Base-by-base conservation (phyloP, 2,888 invertebrate species). In the Polydrusus pterygomalis region DNA sequence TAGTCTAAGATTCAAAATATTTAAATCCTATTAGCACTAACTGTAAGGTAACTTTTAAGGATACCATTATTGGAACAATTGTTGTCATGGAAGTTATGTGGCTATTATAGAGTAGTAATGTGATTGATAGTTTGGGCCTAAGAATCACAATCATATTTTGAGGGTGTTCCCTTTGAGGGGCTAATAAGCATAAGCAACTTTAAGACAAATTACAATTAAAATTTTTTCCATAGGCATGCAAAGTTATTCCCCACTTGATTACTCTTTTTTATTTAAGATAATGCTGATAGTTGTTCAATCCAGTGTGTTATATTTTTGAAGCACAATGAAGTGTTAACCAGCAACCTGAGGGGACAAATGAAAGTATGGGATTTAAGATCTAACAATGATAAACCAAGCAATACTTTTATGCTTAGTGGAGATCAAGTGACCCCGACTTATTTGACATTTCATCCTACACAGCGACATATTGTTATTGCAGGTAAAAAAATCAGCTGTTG, bases 261-360 rank as follows among this genome's bases (percentile, higher is more conserved):
- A 5, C 17, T 17, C 7, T 25, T 20, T 54, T 3, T 56, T 38
- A 17, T 87, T 87, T 20, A 83, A 92, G 91, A 92, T 51, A 91
- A 91, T 77, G 94, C 95, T 0, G 97, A 96, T 84, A 96, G 95
- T 85, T 95, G 95, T 84, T 92, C 95, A 0, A 86, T 97, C 60
- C 92, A 94, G 83, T 92, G 94, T 70, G 91, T 95, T 0, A 91
- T 92, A 80, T 97, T 94, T 86, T 88, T 96, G 18, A 94, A 87
- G 79, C 91, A 92, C 82, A 90, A 90, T 81, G 92, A 96, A 90
- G 90, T 96, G 25, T 90, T 97, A 56, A 95, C 95, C 0, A 95
- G 96, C 17, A 97, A 97, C 87, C 89, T 94, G n/a, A 89, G 95
- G 84, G 97, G 97, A 0, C 94, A 96, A 82, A 93, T 97, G 90